Conservation (phyloP, 2,888 invertebrate species). For the Camponotus fellah region DNA sequence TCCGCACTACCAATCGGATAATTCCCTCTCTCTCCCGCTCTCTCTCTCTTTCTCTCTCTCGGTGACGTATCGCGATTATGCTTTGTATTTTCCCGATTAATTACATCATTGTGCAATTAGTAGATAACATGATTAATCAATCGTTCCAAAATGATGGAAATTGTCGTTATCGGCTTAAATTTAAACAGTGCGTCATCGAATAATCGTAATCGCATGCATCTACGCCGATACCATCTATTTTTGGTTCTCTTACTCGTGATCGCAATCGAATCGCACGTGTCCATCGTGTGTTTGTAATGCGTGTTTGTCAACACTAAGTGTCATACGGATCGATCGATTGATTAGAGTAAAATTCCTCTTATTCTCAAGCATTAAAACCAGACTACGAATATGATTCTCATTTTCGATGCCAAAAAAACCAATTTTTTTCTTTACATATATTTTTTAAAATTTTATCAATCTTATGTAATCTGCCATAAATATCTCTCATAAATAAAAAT, state of each 20-base stretch:
- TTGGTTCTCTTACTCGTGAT: background rate
- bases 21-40: background rate
- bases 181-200: background rate
- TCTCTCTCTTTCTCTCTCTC: background rate
- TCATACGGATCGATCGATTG: conserved; percentile 19
- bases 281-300: background rate
- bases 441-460: background rate
- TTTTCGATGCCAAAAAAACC: background rate
- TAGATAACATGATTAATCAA: background rate
- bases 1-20: background rate
- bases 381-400: background rate
- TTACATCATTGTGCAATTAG: conserved; percentile 18
- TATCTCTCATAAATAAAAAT: background rate
- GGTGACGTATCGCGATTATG: background rate
- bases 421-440: background rate
- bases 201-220: conserved; percentile 11
- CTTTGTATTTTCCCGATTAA: conserved; percentile 13
- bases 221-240: conserved; percentile 4
- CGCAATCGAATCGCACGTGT: conserved; percentile 3
- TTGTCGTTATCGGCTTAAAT: conserved; percentile 13
- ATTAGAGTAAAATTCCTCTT: background rate
- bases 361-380: background rate
- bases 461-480: background rate
- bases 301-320: conserved; percentile 4
- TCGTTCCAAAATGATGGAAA: background rate